Evolutionary conservation across 2,113 vertebrate species (phyloP), one percentile per base, ranked within the genome.

Genomic region (Thinocorus orbignyianus): DNA sequence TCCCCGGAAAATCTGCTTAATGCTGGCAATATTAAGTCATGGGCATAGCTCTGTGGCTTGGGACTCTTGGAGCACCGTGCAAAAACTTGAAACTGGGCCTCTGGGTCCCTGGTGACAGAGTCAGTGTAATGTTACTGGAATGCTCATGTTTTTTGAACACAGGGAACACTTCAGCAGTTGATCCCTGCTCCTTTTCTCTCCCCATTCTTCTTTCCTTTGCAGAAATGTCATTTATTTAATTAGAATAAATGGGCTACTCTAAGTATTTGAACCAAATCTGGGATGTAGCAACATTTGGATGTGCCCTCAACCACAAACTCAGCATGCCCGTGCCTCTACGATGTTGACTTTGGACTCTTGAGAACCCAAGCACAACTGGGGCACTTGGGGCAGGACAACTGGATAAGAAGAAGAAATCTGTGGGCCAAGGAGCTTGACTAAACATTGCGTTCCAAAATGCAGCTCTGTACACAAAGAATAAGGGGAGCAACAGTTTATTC

Each of bases 151-250:
- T 96, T 97, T 54, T 89, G 88, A 87, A 94, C 66, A 77, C 37
- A 90, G 54, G 84, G 92, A 97, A 96, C 54, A 82, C 78, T 96
- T 85, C 86, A 85, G 92, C 73, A 76, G 92, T 82, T 89, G 95
- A 95, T 96, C 73, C 37, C 39, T 80, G 83, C 58, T 96, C 86
- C 87, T 92, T 92, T 95, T 96, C 88, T 86, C 81, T 95, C 91
- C 62, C 94, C 86, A 96, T 96, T 97, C 93, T 95, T 96, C 91
- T 95, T 95, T 69, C 77, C 62, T 95, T 92, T 95, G 70, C 94
- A 96, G 91, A 96, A 96, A 96, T 92, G 95, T 94, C 81, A 97
- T 81, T 89, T 96, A 93, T 85, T 94, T 96, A 91, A 96, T 96
- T 89, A 89, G 66, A 95, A 95, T 91, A 93, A 96, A 97, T 93